Evolutionary conservation across 2,797 vertebrate species (phyloP).

Genomic region (Aphelocoma californica): DNA sequence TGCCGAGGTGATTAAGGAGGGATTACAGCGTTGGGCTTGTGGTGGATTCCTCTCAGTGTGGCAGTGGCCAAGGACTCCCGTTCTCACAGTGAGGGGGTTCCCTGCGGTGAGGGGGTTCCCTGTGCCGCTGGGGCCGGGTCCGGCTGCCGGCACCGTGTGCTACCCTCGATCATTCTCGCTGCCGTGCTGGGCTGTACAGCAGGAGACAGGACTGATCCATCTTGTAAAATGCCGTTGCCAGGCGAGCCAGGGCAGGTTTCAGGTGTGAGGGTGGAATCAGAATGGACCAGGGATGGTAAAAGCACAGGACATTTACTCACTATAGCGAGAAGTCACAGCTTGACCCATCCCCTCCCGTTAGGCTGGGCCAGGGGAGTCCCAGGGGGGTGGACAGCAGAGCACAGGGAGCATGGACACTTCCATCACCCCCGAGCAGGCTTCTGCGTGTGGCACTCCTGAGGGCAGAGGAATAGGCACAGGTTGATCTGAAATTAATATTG

Average conservation of each 20-base stretch:
- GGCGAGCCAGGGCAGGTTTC: not conserved
- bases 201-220: not conserved
- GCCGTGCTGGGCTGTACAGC: not conserved
- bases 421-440: accelerated
- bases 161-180: not conserved
- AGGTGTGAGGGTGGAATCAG: not conserved
- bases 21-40: not conserved
- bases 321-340: not conserved
- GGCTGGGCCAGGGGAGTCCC: not conserved
- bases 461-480: not conserved
- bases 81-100: accelerated
- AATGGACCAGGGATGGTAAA: not conserved
- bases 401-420: not conserved
- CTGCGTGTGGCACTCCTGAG: not conserved
- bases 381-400: no score
- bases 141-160: accelerated
- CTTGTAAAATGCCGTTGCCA: not conserved
- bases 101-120: accelerated
- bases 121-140: accelerated
- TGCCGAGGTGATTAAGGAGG: not conserved
- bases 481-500: not conserved
- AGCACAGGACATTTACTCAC: not conserved
- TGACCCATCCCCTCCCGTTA: not conserved
- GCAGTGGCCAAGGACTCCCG: not conserved
- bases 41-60: not conserved